These are phyloP conservation scores for Endomychus coccineus DNA, from an alignment of 2,888 invertebrate species.

Conservation along the genomic window DNA sequence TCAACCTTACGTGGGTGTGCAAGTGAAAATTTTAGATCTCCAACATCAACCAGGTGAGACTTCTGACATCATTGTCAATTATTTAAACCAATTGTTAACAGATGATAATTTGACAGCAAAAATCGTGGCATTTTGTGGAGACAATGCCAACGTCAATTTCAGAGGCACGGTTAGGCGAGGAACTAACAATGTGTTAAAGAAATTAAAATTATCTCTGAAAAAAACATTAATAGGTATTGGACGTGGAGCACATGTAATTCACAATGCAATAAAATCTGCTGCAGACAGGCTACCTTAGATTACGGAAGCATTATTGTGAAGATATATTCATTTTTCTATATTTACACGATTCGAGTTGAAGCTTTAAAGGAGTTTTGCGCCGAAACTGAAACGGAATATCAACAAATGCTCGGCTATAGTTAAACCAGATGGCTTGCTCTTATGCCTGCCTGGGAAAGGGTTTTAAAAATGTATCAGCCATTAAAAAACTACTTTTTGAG, in stretches of 20 bases:
- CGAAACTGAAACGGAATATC: conserved; percentile 23
- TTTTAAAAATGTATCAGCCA: conserved; percentile 32
- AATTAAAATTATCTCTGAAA: conserved; percentile 24
- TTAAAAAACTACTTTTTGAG: conserved; percentile 32
- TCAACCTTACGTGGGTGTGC: conserved; percentile 20
- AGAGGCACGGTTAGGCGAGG: conserved; percentile 24
- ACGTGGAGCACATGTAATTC: conserved; percentile 21
- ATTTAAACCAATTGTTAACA: conserved; percentile 28
- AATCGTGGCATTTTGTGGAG: conserved; percentile 22
- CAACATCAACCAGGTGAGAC: conserved; percentile 24
- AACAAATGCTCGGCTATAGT: too few relatives aligned
- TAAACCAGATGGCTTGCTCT: conserved; percentile 27
- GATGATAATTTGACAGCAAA: conserved; percentile 28
- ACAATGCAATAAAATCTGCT: conserved; percentile 29
- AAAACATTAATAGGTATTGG: conserved; percentile 22
- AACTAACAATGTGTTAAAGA: conserved; percentile 26
- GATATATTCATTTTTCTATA: conserved; percentile 28
- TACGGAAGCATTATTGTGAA: conserved; percentile 25
- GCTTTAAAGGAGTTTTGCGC: conserved; percentile 23
- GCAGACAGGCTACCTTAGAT: conserved; percentile 27
- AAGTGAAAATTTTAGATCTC: conserved; percentile 24
- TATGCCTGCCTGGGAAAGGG: conserved; percentile 24
- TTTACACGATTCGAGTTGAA: conserved; percentile 29
- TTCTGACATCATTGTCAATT: conserved; percentile 25
- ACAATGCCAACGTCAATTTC: conserved; percentile 27